Percentiles rank a stretch among this genome's conserved stretches.
phyloP scores from a whole-genome alignment of 1,140 invertebrate species.

The Hypothenemus hampei region DNA sequence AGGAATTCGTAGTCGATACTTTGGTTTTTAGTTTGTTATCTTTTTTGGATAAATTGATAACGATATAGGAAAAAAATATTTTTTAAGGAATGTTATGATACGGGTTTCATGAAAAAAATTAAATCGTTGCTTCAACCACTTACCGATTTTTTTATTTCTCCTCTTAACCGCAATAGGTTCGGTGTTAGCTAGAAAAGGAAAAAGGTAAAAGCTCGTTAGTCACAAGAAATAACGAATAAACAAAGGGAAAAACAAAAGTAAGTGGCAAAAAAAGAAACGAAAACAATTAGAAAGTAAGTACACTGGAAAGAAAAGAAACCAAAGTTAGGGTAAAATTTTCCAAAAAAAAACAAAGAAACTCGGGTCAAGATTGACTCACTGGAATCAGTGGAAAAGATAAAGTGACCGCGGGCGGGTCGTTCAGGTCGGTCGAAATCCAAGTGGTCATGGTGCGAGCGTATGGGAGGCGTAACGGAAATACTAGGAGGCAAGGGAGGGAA shows the following conservation, averaged over 20 bases:
- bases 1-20: no score
- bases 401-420: conserved; percentile 41
- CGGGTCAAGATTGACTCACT: conserved; percentile 25
- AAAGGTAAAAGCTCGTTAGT: conserved; percentile 12
- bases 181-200: conserved; percentile 20
- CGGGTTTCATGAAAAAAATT: no score
- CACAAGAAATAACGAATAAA: background rate
- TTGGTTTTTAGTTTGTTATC: no score
- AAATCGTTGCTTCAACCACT: no score
- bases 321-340: background rate
- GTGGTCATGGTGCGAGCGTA: conserved; percentile 40
- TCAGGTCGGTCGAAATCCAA: conserved; percentile 41
- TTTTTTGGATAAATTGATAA: no score
- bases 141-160: conserved; percentile 44
- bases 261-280: background rate
- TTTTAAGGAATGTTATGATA: no score
- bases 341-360: background rate
- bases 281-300: no score
- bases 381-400: conserved; percentile 31
- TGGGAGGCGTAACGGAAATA: conserved; percentile 33
- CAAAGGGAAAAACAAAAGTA: conserved; percentile 9
- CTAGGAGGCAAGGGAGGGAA: conserved; percentile 34
- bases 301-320: background rate
- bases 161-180: conserved; percentile 39
- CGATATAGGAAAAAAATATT: no score